Conservation (phyloP, 1,140 invertebrate species). For the Drosophila suzukii region DNA sequence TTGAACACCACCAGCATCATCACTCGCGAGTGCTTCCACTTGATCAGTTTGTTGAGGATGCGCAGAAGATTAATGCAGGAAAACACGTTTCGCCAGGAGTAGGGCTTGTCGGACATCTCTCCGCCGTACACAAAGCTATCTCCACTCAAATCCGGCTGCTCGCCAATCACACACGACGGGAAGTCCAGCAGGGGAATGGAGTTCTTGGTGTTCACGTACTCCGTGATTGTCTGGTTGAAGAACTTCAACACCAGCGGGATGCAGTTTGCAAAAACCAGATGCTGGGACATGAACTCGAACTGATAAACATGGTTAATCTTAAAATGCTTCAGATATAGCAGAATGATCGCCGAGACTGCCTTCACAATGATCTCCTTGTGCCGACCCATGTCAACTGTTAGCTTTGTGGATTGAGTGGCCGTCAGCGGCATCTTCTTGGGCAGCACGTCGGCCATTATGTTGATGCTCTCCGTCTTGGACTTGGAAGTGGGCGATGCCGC, state of each 20-base stretch:
- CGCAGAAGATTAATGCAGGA: constrained; percentile 98
- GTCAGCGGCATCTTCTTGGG: constrained; percentile 99
- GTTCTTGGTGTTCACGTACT: constrained; percentile 98
- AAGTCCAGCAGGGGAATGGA: constrained; percentile 97
- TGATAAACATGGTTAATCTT: constrained; percentile 99
- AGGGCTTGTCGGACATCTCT: constrained; percentile 91
- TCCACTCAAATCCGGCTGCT: constrained; percentile 96
- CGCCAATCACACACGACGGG: constrained; percentile 97
- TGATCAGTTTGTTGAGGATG: constrained; percentile 99
- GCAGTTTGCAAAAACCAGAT: constrained; percentile 99
- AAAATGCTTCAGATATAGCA: constrained; percentile 98
- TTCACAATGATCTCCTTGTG: constrained; percentile 99
- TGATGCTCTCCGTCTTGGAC: constrained; percentile 98
- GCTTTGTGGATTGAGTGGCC: constrained; percentile 97
- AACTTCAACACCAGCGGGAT: constrained; percentile 99
- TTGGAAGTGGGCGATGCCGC: constrained; percentile 99
- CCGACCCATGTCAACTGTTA: constrained; percentile 98
- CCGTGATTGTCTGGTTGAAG: constrained; percentile 99
- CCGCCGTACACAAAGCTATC: constrained; percentile 91
- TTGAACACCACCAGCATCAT: constrained; percentile 99
- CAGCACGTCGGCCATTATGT: constrained; percentile 98
- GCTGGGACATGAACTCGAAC: constrained; percentile 99
- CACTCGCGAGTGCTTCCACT: constrained; percentile 99
- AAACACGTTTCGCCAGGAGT: constrained; percentile 99
- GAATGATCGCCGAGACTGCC: constrained; percentile 96